These are phyloP conservation scores for Aleiodes testaceus DNA, from an alignment of 2,888 invertebrate species.

Conservation along the genomic window DNA sequence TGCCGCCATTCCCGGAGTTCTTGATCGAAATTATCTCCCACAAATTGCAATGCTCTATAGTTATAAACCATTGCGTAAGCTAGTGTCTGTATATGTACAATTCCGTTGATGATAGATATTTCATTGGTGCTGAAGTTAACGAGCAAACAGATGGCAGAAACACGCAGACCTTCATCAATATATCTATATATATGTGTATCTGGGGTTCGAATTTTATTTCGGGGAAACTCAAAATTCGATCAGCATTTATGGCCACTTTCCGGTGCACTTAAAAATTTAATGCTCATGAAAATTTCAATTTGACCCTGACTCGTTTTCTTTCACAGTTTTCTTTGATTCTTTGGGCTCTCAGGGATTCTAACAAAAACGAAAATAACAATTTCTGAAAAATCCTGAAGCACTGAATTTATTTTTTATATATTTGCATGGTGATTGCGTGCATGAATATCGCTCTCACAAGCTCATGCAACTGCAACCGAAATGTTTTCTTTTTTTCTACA, in stretches of 20 bases:
- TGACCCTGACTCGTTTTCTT: neutral
- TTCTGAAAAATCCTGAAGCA: neutral
- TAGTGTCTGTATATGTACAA: neutral
- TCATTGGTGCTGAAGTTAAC: conserved; percentile 45
- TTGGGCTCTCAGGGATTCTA: neutral
- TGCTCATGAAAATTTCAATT: neutral
- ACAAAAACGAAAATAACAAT: neutral
- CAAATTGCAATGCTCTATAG: conserved; percentile 17
- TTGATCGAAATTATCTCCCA: neutral
- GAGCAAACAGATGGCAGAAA: conserved; percentile 44
- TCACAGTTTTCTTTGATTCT: neutral
- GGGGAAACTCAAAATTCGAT: conserved; percentile 13
- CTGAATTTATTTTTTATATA: conserved; percentile 13
- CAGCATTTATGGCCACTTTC: conserved; percentile 28
- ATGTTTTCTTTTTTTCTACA: neutral
- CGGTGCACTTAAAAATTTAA: conserved; percentile 8
- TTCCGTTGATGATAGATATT: conserved; percentile 41
- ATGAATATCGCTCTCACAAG: conserved; percentile 8
- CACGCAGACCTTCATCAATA: conserved; percentile 33
- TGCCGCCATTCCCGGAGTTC: too few relatives aligned
- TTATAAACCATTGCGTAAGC: neutral
- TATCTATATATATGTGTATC: conserved; percentile 25
- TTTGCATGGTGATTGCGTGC: conserved; percentile 12
- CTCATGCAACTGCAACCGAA: conserved; percentile 2
- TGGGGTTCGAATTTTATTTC: conserved; percentile 37